phyloP scores from a whole-genome alignment of 2,113 vertebrate genomes.

The Rhinolophus sinicus region DNA sequence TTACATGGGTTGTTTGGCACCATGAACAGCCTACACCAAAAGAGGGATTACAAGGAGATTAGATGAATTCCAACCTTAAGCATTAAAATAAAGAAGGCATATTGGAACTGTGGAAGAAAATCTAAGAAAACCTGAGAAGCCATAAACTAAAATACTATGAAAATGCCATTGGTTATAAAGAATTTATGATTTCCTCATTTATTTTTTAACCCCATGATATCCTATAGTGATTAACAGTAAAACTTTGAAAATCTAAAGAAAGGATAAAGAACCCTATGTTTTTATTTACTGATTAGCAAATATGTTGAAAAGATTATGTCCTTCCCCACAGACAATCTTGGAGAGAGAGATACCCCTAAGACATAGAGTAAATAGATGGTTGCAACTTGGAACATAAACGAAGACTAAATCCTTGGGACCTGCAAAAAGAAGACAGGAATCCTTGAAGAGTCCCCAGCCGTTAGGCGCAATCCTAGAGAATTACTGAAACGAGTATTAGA shows the following conservation, averaged over 20 bases:
- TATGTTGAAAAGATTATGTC: neutral
- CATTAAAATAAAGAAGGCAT: neutral
- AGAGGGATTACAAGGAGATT: neutral
- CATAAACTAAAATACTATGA: neutral
- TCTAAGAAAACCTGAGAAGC: neutral
- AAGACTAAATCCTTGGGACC: neutral
- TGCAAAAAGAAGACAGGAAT: neutral
- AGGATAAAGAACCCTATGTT: neutral
- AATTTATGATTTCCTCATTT: neutral
- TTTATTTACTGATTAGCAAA: neutral
- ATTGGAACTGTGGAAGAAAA: neutral
- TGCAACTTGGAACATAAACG: neutral
- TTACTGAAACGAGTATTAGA: neutral
- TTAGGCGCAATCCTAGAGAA: neutral
- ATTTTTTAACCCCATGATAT: neutral
- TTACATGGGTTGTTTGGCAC: neutral
- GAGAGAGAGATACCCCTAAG: neutral
- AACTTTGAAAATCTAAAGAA: neutral
- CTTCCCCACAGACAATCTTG: neutral
- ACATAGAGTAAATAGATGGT: neutral
- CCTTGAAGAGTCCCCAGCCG: neutral
- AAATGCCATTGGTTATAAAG: neutral
- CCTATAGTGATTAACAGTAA: neutral
- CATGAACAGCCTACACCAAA: neutral
- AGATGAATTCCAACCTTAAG: neutral